Evolutionary conservation across 2,797 vertebrate species (phyloP).

Genomic region (Rhyacichthys aspro): DNA sequence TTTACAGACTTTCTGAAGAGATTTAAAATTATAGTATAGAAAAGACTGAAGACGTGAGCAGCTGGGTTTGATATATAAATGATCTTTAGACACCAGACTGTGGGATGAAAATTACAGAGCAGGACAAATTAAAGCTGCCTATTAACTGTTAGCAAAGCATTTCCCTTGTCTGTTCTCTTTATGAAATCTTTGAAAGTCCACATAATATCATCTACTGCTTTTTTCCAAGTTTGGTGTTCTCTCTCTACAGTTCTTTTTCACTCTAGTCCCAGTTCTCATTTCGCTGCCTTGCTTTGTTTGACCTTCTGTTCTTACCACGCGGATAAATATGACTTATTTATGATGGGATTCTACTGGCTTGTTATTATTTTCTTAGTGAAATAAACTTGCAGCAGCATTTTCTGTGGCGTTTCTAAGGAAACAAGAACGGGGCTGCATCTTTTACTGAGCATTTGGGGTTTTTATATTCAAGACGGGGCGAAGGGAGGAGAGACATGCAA

Average conservation of each 20-base stretch:
- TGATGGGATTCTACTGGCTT: conserved; percentile 36
- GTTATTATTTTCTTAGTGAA: conserved; percentile 39
- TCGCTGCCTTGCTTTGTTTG: conserved; percentile 6
- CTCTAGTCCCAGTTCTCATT: conserved; percentile 2
- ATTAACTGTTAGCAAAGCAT: conserved; percentile 42
- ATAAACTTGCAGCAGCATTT: conserved; percentile 38
- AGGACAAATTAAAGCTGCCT: conserved; percentile 41
- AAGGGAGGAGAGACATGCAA: conserved; percentile 58
- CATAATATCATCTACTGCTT: conserved; percentile 12
- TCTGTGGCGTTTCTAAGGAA: conserved; percentile 43
- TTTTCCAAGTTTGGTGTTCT: conserved; percentile 7
- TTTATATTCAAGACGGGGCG: conserved; percentile 58
- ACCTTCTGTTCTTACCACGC: conserved; percentile 20
- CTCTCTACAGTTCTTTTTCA: conserved; percentile 14
- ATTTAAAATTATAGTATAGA: conserved; percentile 37
- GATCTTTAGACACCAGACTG: conserved; percentile 25
- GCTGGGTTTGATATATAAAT: conserved; percentile 33
- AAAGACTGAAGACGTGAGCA: conserved; percentile 48
- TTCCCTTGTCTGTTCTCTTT: conserved; percentile 12
- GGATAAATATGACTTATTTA: conserved; percentile 55
- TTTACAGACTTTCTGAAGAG: conserved; percentile 33
- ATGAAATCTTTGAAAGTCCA: conserved; percentile 25
- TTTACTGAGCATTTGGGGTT: conserved; percentile 31
- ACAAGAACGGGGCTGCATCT: conserved; percentile 20
- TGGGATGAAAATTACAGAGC: conserved; percentile 45